Percentiles rank a stretch among this genome's conserved stretches.
These are phyloP conservation scores for Microvelia longipes DNA, from an alignment of 1,140 invertebrate genomes.

Conservation along the genomic window DNA sequence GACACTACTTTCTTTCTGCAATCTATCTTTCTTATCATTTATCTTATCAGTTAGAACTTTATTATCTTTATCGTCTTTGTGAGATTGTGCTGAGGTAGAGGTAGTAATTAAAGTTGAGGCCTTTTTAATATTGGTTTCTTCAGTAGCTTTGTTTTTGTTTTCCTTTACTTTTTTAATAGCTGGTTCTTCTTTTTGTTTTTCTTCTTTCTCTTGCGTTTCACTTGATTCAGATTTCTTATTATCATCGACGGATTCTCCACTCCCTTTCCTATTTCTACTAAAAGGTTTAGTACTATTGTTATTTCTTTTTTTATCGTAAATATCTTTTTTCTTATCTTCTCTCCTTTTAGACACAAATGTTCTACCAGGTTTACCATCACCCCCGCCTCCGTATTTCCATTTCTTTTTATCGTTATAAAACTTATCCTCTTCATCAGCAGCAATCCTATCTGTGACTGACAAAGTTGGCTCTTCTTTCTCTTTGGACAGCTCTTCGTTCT, in stretches of 20 bases:
- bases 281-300: conserved; percentile 4
- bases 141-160: neutral
- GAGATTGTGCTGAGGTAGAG: neutral
- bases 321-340: conserved; percentile 29
- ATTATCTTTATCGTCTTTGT: neutral
- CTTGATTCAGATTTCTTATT: conserved; percentile 29
- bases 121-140: neutral
- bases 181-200: conserved; percentile 21
- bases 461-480: conserved; percentile 7
- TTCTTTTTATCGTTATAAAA: conserved; percentile 8
- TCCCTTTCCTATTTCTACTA: conserved; percentile 1
- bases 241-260: conserved; percentile 7
- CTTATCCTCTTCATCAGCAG: conserved; percentile 3
- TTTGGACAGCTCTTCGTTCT: conserved; percentile 5
- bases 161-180: too few relatives aligned
- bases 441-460: conserved; percentile 6
- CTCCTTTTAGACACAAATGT: conserved; percentile 21
- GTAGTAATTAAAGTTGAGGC: too few relatives aligned
- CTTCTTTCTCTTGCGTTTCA: conserved; percentile 31
- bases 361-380: neutral
- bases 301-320: conserved; percentile 26
- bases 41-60: neutral
- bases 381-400: neutral
- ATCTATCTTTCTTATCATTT: neutral
- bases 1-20: neutral